Conservation (phyloP, 2,113 vertebrate genomes). For the Electrona antarctica region DNA sequence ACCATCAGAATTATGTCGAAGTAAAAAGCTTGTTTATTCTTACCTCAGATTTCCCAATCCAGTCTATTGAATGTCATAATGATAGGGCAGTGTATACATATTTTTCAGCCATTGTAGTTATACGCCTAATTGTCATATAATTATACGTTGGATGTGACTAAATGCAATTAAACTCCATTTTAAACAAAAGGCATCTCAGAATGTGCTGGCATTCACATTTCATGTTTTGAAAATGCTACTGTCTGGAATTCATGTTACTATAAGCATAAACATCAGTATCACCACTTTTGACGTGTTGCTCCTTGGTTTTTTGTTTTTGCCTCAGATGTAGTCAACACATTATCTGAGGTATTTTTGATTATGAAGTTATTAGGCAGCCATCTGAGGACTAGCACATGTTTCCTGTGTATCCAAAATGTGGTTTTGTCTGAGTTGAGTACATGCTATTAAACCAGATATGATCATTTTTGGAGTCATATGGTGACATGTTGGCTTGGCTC, state of each 20-base stretch:
- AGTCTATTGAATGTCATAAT: no score
- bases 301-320: not conserved
- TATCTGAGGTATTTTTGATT: not conserved
- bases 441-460: slow-evolving; percentile 31
- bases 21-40: no score
- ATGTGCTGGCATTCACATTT: not conserved
- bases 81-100: no score
- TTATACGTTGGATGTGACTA: not conserved
- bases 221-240: not conserved
- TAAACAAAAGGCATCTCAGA: not conserved
- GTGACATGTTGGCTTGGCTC: slow-evolving; percentile 24
- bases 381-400: slow-evolving; percentile 14
- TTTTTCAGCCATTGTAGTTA: no score
- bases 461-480: slow-evolving; percentile 43
- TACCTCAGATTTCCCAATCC: no score
- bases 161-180: not conserved
- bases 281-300: slow-evolving; percentile 14
- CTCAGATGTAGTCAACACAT: slow-evolving; percentile 1
- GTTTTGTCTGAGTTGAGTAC: slow-evolving; percentile 23
- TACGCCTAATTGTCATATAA: no score
- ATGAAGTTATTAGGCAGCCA: slow-evolving; percentile 12
- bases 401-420: slow-evolving; percentile 18
- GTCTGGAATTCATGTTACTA: slow-evolving; percentile 1
- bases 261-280: not conserved
- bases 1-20: no score